Conservation (phyloP, 2,888 invertebrate species). For the Barypeithes pellucidus region DNA sequence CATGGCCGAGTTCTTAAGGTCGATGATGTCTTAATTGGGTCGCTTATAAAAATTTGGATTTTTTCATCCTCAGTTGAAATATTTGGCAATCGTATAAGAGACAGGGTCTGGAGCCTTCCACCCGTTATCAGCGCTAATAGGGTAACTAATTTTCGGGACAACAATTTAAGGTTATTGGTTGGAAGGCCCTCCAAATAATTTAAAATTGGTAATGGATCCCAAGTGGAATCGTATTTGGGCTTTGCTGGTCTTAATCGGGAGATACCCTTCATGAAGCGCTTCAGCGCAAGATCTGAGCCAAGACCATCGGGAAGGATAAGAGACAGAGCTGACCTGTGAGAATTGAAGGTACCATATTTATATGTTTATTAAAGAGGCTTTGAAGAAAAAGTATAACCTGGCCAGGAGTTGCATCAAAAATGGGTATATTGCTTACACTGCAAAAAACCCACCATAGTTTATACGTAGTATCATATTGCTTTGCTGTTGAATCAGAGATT, state of each 20-base stretch:
- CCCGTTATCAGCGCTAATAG: slow-evolving; percentile 21
- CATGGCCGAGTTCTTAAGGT: not conserved
- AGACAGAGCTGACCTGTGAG: slow-evolving; percentile 19
- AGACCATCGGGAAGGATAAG: slow-evolving; percentile 11
- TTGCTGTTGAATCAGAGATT: slow-evolving; percentile 14
- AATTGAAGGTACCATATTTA: slow-evolving; percentile 25
- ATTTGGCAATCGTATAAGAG: slow-evolving; percentile 6
- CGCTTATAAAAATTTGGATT: slow-evolving; percentile 23
- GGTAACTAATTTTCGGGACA: slow-evolving; percentile 12
- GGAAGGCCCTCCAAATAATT: slow-evolving; percentile 8
- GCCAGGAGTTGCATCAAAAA: not conserved
- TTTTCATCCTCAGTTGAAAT: not conserved
- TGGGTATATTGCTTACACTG: not conserved
- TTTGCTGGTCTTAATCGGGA: slow-evolving; percentile 3
- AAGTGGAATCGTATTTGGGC: slow-evolving; percentile 19
- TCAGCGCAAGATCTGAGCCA: slow-evolving; percentile 5
- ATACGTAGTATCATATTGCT: slow-evolving; percentile 22
- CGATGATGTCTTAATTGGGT: slow-evolving; percentile 21
- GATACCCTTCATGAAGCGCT: slow-evolving; percentile 22
- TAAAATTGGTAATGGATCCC: slow-evolving; percentile 10
- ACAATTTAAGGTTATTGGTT: slow-evolving; percentile 2
- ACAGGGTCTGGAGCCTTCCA: slow-evolving; percentile 16
- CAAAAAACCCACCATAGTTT: slow-evolving; percentile 30
- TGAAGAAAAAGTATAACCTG: slow-evolving; percentile 16
- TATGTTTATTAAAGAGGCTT: not conserved